Evolutionary conservation across 2,888 invertebrate species (phyloP).

Genomic region (Sussaba pulchella): DNA sequence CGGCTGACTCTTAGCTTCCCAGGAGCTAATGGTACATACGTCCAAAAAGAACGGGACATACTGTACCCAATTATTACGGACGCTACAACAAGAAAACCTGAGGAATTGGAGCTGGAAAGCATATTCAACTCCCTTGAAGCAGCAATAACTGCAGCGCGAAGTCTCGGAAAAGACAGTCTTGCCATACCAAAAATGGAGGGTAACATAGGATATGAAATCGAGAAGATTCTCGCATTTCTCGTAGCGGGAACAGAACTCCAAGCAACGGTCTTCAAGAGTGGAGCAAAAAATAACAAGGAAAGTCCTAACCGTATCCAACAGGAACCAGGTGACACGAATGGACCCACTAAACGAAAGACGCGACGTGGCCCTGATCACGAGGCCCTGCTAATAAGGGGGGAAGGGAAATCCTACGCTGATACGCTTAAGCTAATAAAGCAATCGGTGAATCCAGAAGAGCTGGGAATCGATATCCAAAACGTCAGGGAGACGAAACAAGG

Average conservation of each 20-base stretch:
- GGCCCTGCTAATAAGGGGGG: not conserved
- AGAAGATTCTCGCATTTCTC: not conserved
- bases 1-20: conserved; percentile 60
- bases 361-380: not conserved
- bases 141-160: not conserved
- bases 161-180: not conserved
- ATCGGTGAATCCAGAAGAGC: conserved; percentile 29
- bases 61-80: not conserved
- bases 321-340: not conserved
- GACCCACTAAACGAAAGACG: not conserved
- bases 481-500: conserved; percentile 5
- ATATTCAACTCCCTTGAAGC: not conserved
- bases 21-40: conserved; percentile 58
- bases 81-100: not conserved
- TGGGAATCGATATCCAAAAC: conserved; percentile 31
- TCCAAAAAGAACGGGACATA: conserved; percentile 39
- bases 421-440: conserved; percentile 43
- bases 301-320: not conserved
- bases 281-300: not conserved
- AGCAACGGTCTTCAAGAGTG: not conserved
- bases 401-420: conserved; percentile 47
- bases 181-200: conserved; percentile 24
- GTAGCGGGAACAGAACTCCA: not conserved
- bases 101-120: not conserved
- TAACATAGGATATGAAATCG: not conserved